Percentiles rank a stretch among this genome's conserved stretches.
Evolutionary conservation across 2,888 invertebrate species (phyloP).

Genomic region (Auanema sp.): DNA sequence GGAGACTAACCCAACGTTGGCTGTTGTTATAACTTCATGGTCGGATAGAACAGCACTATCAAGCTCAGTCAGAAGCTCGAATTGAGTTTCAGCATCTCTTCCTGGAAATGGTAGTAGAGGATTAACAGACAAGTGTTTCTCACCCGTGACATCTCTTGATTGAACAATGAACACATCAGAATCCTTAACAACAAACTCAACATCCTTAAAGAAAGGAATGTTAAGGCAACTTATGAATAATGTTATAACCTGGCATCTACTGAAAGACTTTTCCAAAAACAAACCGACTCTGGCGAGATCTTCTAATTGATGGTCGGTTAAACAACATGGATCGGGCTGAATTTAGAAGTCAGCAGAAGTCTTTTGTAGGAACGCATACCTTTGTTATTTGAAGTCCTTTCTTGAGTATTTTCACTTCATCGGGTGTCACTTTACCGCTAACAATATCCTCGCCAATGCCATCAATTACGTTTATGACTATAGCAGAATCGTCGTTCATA

Average conservation of each 20-base stretch:
- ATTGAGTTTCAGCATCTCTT: conserved; percentile 76
- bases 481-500: conserved; percentile 73
- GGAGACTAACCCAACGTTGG: conserved; percentile 75
- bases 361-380: not conserved
- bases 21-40: conserved; percentile 74
- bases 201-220: conserved; percentile 68
- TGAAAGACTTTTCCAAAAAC: conserved; percentile 74
- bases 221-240: not conserved
- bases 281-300: conserved; percentile 71
- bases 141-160: conserved; percentile 42
- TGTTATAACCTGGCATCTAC: conserved; percentile 69
- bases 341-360: conserved; percentile 5
- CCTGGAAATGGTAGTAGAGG: too few species aligned
- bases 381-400: conserved; percentile 3
- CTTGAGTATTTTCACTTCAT: conserved; percentile 63
- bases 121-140: too few species aligned
- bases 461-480: conserved; percentile 79
- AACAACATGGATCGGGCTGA: conserved; percentile 30
- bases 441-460: conserved; percentile 85
- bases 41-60: conserved; percentile 75
- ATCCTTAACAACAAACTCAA: conserved; percentile 78
- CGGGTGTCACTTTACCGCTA: conserved; percentile 78
- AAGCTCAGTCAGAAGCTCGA: conserved; percentile 79
- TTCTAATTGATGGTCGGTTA: conserved; percentile 22
- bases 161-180: conserved; percentile 67